Conservation (phyloP, 2,888 invertebrate genomes). For the Tachina lurida region DNA sequence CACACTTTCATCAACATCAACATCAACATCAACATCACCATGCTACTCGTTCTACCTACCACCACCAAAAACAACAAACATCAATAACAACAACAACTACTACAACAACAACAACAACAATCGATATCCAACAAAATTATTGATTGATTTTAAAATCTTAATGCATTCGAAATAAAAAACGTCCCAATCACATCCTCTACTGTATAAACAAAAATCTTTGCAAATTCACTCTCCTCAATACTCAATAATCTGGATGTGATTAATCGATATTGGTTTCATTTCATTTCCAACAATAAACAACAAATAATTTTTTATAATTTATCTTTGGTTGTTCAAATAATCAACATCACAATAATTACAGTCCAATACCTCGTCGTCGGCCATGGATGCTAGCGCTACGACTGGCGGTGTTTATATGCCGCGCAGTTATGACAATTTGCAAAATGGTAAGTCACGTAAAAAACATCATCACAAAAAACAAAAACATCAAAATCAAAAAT, state of each 20-base stretch:
- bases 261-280: not conserved
- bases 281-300: conserved; percentile 26
- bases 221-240: not conserved
- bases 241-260: conserved; percentile 28
- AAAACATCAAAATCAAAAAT: conserved; percentile 78
- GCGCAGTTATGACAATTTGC: conserved; percentile 83
- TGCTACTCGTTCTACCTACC: not conserved
- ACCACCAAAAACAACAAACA: conserved; percentile 23
- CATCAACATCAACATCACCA: conserved; percentile 41
- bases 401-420: conserved; percentile 79
- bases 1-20: conserved; percentile 46
- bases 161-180: conserved; percentile 23
- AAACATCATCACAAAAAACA: conserved; percentile 74
- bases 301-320: not conserved
- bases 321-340: conserved; percentile 8
- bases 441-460: conserved; percentile 83
- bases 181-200: not conserved
- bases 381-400: conserved; percentile 76
- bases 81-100: conserved; percentile 33
- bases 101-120: conserved; percentile 30
- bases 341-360: conserved; percentile 65
- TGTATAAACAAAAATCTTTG: conserved; percentile 10
- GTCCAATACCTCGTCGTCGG: conserved; percentile 82
- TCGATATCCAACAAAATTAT: conserved; percentile 20
- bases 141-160: conserved; percentile 29